Conservation (phyloP, 2,797 vertebrate species). For the Lepilemur ruficaudatus region DNA sequence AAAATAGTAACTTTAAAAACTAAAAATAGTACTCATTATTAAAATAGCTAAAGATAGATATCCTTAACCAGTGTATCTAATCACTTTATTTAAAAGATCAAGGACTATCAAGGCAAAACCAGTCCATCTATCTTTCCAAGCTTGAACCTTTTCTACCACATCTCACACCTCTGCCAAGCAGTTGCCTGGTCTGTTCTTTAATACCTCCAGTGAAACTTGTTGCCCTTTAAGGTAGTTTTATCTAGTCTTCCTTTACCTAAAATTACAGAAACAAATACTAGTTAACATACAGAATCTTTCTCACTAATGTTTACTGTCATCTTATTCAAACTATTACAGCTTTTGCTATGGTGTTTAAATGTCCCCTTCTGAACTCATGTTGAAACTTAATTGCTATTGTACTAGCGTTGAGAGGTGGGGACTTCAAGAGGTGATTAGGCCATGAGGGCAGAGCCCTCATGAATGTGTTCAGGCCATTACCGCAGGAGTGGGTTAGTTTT, state of each 20-base stretch:
- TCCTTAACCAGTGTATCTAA: not conserved
- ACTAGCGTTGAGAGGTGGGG: not conserved
- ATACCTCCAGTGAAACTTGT: not conserved
- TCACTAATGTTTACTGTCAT: not conserved
- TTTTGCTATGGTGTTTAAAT: not conserved
- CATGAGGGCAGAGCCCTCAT: too few species aligned
- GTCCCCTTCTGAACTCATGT: not conserved
- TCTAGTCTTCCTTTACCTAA: not conserved
- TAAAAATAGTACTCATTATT: not conserved
- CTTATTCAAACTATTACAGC: not conserved
- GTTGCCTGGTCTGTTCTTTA: not conserved
- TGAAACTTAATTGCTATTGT: not conserved
- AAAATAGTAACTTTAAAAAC: not conserved
- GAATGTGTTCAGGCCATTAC: not conserved
- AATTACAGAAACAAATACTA: not conserved
- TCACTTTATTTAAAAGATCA: conserved; percentile 2
- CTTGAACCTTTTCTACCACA: not conserved
- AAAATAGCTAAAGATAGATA: not conserved
- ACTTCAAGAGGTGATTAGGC: not conserved
- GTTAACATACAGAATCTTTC: not conserved
- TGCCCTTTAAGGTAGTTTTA: not conserved
- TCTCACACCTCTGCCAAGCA: not conserved
- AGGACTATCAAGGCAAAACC: not conserved
- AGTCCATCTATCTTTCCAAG: not conserved
- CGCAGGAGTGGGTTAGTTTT: not conserved